Conservation (phyloP, 2,797 vertebrate genomes). For the Squalus acanthias region DNA sequence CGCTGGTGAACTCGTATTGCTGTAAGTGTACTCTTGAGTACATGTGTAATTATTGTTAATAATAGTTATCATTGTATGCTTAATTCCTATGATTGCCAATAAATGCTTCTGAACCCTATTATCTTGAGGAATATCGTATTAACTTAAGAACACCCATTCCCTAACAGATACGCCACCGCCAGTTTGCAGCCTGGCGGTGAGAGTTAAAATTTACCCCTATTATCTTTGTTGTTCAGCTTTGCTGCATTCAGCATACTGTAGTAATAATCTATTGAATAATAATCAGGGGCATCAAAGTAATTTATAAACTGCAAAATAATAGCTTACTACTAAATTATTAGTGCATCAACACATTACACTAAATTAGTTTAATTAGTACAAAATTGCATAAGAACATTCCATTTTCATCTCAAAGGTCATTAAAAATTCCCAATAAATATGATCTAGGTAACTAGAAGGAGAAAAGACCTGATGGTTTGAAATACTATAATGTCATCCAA, state of each 20-base stretch:
- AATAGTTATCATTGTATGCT: neutral
- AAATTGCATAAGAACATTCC: neutral
- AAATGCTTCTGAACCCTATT: neutral
- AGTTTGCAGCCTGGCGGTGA: too few species aligned
- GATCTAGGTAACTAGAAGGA: neutral
- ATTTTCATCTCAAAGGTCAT: neutral
- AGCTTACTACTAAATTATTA: neutral
- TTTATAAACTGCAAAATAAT: slow-evolving; percentile 41
- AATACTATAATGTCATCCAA: neutral
- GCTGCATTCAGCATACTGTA: slow-evolving; percentile 51
- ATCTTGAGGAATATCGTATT: too few species aligned
- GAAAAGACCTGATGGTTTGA: neutral
- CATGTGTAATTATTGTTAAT: neutral
- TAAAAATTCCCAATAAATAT: neutral
- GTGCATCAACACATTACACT: neutral
- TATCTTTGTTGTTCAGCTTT: slow-evolving; percentile 63
- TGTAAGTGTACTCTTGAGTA: neutral
- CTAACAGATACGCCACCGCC: neutral
- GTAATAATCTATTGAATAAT: slow-evolving; percentile 49
- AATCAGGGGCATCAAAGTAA: slow-evolving; percentile 39
- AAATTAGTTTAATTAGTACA: neutral
- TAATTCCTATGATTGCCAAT: neutral
- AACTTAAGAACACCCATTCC: neutral
- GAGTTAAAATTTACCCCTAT: slow-evolving; percentile 33
- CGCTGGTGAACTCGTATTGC: neutral